Percentiles rank a stretch among this genome's conserved stretches.
Conservation (phyloP, 2,888 invertebrate species). For the Julus scanicus region DNA sequence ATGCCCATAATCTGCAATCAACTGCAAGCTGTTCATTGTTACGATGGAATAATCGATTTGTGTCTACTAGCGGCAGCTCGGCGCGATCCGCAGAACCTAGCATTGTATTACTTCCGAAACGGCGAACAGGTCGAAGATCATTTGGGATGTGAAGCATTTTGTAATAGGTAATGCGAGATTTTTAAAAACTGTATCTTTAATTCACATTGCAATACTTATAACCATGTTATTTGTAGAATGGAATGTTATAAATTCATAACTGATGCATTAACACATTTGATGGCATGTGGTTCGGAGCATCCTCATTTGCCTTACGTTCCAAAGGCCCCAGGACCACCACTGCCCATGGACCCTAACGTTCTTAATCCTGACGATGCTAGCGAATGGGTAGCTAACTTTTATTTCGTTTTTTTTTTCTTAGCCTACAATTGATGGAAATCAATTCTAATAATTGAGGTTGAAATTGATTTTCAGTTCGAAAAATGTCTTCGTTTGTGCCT, state of each 20-base stretch:
- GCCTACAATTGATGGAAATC: not conserved
- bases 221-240: constrained; percentile 71
- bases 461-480: constrained; percentile 62
- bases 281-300: constrained; percentile 64
- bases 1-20: constrained; percentile 85
- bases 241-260: constrained; percentile 90
- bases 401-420: constrained; percentile 16
- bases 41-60: constrained; percentile 88
- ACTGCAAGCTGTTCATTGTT: constrained; percentile 80
- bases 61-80: constrained; percentile 85
- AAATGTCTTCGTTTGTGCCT: constrained; percentile 66
- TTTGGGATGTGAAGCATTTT: constrained; percentile 81
- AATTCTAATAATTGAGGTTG: constrained; percentile 60
- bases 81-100: constrained; percentile 89
- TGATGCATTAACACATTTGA: constrained; percentile 70
- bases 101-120: constrained; percentile 86
- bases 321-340: constrained; percentile 66
- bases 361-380: constrained; percentile 62
- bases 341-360: constrained; percentile 64
- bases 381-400: constrained; percentile 59
- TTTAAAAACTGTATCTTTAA: not conserved
- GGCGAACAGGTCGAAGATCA: constrained; percentile 85
- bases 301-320: constrained; percentile 67
- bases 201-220: constrained; percentile 7
- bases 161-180: constrained; percentile 65